phyloP scores from a whole-genome alignment of 1,140 invertebrate genomes.

The Adoxophyes honmai region DNA sequence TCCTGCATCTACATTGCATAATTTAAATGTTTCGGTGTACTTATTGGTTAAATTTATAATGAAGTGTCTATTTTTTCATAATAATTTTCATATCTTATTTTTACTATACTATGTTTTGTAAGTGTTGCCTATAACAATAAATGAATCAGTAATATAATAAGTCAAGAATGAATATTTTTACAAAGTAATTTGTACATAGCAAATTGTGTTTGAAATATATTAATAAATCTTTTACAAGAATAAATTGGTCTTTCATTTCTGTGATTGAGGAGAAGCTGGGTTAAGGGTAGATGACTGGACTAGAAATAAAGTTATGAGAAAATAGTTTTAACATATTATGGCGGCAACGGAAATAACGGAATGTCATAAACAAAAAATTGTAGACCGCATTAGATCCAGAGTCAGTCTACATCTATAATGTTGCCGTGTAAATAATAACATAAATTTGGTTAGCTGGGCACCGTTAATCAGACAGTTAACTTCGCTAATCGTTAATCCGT shows the following conservation, averaged over 20 bases:
- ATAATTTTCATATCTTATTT: conserved; percentile 55
- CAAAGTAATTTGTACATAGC: conserved; percentile 74
- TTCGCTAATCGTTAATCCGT: too few species aligned
- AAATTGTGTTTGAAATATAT: conserved; percentile 71
- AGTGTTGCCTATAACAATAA: conserved; percentile 68
- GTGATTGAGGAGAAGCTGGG: too few species aligned
- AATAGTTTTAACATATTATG: too few species aligned
- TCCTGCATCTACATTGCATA: conserved; percentile 30
- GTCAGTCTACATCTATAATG: too few species aligned
- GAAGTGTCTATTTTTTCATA: conserved; percentile 50
- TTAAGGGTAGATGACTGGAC: too few species aligned
- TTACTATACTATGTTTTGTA: conserved; percentile 58
- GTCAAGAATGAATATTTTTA: conserved; percentile 74
- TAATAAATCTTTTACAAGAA: conserved; percentile 70
- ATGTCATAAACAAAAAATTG: too few species aligned
- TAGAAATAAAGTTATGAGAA: too few species aligned
- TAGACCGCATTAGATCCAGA: too few species aligned
- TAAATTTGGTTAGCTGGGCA: too few species aligned
- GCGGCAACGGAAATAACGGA: too few species aligned
- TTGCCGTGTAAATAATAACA: too few species aligned
- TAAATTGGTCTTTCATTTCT: conserved; percentile 16
- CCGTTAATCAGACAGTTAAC: too few species aligned
- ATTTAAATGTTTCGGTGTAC: conserved; percentile 50
- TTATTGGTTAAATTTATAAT: conserved; percentile 62
- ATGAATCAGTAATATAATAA: conserved; percentile 67